These are phyloP conservation scores for Salminus brasiliensis DNA, from an alignment of 2,113 vertebrate genomes.

Conservation along the genomic window DNA sequence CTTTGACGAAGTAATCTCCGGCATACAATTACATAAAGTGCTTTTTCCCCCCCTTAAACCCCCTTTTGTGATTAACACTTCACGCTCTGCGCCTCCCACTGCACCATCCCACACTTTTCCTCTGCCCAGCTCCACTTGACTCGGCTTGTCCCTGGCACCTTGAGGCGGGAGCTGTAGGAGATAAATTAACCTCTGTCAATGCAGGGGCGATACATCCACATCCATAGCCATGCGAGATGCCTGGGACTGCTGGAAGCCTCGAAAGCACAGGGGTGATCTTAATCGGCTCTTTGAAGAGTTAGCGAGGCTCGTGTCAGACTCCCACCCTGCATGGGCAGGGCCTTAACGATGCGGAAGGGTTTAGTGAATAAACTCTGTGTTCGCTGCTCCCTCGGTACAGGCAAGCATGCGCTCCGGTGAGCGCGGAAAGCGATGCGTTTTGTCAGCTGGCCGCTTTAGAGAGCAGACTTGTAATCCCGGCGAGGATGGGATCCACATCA, in stretches of 20 bases:
- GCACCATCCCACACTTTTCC: too few relatives aligned
- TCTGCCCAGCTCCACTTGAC: too few relatives aligned
- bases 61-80: not conserved
- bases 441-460: conserved; percentile 14
- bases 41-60: not conserved
- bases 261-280: conserved; percentile 2
- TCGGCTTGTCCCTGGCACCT: not conserved
- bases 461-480: conserved; percentile 11
- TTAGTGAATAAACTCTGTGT: conserved; percentile 24
- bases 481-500: not conserved
- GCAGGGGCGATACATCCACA: not conserved
- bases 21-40: not conserved
- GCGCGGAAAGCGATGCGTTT: conserved; percentile 5
- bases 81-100: not conserved
- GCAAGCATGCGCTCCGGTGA: not conserved
- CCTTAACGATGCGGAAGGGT: conserved; percentile 22
- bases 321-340: not conserved
- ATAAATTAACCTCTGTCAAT: not conserved
- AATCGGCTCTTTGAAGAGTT: conserved; percentile 10
- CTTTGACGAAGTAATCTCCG: conserved; percentile 7
- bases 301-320: not conserved
- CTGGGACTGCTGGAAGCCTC: not conserved
- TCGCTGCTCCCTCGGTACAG: not conserved
- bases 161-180: too few relatives aligned
- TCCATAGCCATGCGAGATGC: not conserved